phyloP scores from a whole-genome alignment of 2,113 vertebrate species.

The Paedocypris sp. region DNA sequence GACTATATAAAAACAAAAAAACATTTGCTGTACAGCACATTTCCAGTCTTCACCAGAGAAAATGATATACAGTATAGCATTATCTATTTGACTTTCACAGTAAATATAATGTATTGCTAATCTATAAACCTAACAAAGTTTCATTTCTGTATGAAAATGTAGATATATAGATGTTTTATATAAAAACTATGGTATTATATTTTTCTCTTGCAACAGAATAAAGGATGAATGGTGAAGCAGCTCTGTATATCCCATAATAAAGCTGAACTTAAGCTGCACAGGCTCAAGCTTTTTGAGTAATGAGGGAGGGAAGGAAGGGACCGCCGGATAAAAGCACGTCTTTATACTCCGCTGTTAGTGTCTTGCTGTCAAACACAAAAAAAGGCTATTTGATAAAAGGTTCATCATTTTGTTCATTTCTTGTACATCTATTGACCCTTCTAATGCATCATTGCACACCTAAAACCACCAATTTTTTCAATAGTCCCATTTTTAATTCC shows the following conservation, averaged over 20 bases:
- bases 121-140: no score
- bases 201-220: conserved; percentile 2
- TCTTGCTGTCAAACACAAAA: background rate
- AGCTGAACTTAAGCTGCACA: conserved; percentile 5
- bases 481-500: background rate
- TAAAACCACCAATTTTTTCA: background rate
- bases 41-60: no score
- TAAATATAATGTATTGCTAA: no score
- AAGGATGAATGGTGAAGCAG: background rate
- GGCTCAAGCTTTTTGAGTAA: conserved; percentile 15
- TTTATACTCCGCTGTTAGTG: conserved; percentile 8
- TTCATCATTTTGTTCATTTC: background rate
- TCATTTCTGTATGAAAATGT: no score
- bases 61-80: no score
- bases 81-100: no score
- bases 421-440: background rate
- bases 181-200: background rate
- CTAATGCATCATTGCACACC: background rate
- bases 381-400: background rate
- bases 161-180: background rate
- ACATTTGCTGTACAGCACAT: no score
- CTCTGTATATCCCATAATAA: conserved; percentile 8
- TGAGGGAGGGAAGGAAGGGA: conserved; percentile 13
- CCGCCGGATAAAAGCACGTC: conserved; percentile 9
- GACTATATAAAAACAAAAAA: no score